Conservation (phyloP, 2,113 vertebrate genomes). For the Oryctolagus cuniculus region mOryCun1.1 NC_091433.1:185130501-185131000, state of each 20-base stretch:
- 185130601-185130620: not conserved
- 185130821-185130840: not conserved
- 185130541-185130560: not conserved
- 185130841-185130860: not conserved
- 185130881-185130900: not conserved
- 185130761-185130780: too few relatives aligned
- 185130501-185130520: not conserved
- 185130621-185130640: not conserved
- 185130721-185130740: not conserved
- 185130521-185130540: too few relatives aligned
- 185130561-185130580: too few relatives aligned
- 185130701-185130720: not conserved
- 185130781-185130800: not conserved
- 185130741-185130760: not conserved
- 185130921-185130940: not conserved
- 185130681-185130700: not conserved
- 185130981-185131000: slow-evolving; percentile 12
- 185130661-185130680: not conserved
- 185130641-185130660: not conserved
- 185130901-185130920: not conserved
- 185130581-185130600: not conserved
- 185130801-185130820: not conserved
- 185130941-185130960: not conserved
- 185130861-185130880: not conserved
- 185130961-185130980: not conserved